Evolutionary conservation across 2,113 vertebrate genomes (phyloP), one percentile per base, ranked within the genome.

Genomic region (Sylvilagus bachmani): DNA sequence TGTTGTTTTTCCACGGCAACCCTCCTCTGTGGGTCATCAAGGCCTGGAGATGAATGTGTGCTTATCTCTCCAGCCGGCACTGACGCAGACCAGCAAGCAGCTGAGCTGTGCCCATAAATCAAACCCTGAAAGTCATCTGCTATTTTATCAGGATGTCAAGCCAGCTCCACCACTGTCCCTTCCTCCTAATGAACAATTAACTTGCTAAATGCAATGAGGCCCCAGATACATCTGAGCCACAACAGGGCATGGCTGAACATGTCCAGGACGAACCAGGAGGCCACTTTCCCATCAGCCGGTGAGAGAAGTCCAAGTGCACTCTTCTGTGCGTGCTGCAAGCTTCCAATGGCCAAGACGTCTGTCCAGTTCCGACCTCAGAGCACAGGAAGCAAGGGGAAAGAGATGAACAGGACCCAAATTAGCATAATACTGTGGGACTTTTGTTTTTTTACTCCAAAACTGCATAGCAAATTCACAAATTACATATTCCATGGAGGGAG

Each of bases 141-240:
- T 91, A 89, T 95, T 97, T 97, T 97, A 96, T 97, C 96, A 96
- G 93, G 93, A 95, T 73, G 36, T 21, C 61, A 77, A 38, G 83
- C 62, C 49, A 31, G 64, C 64, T 89, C 90, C 82, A 80, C 70
- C 88, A 91, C 70, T 96, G 89, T 90, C 90, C 70, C 49, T 95
- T 96, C 58, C 73, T 97, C 94, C 84, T 96, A 98, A 98, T 93
- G 93, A 98, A 82, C 95, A 96, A 96, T 97, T 97, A 96, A 97
- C 67, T 96, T 95, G 89, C 93, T 97, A 86, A 89, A 93, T 36
- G 64, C 44, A 36, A 22, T n/a, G 53, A 90, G 33, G 1, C 44
- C 66, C 49, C 29, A 36, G 33, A 74, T 53, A 14, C 78, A 62
- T 74, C 12, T 91, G 80, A 96, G 71, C 70, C 64, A 49, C 2